A percentile compares a stretch with the other conserved stretches of the same genome.
These are phyloP conservation scores for Columba livia DNA, from an alignment of 2,113 vertebrate genomes.

Conservation along the genomic window DNA sequence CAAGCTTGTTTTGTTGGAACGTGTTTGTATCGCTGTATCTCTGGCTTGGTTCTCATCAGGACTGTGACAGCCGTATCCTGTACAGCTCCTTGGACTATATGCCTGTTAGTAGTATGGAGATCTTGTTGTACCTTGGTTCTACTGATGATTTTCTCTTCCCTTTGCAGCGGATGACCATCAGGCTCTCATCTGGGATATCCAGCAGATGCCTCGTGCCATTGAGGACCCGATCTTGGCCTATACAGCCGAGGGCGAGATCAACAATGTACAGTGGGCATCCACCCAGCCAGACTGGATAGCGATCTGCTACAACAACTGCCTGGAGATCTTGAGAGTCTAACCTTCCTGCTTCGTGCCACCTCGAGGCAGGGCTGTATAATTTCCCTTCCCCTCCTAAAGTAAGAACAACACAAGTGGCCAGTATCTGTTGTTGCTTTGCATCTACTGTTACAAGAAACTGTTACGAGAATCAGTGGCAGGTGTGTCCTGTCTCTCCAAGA, in stretches of 20 bases:
- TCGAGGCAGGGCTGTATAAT: slow-evolving; percentile 58
- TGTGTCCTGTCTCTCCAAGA: slow-evolving; percentile 49
- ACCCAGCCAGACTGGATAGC: slow-evolving; percentile 99
- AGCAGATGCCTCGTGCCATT: slow-evolving; percentile 98
- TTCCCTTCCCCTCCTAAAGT: slow-evolving; percentile 70
- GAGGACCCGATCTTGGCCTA: slow-evolving; percentile 99
- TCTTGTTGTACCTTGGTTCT: neutral
- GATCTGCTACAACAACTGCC: slow-evolving; percentile 99
- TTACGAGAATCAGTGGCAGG: slow-evolving; percentile 62
- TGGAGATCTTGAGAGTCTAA: slow-evolving; percentile 97
- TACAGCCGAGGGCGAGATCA: slow-evolving; percentile 98
- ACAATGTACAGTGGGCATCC: slow-evolving; percentile 99
- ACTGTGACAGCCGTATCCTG: neutral
- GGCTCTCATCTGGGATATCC: slow-evolving; percentile 99
- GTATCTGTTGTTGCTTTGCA: slow-evolving; percentile 78
- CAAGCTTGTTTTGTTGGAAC: neutral
- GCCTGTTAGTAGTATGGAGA: neutral
- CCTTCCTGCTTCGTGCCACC: neutral
- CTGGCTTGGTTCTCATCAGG: neutral
- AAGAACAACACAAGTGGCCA: slow-evolving; percentile 77
- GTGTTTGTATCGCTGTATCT: neutral
- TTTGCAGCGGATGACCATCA: slow-evolving; percentile 95
- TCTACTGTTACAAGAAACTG: slow-evolving; percentile 75
- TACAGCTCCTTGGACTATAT: accelerated
- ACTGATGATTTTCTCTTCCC: neutral